These are phyloP conservation scores for Neopelma chrysocephalum DNA, from an alignment of 2,797 vertebrate genomes.

Conservation along the genomic window DNA sequence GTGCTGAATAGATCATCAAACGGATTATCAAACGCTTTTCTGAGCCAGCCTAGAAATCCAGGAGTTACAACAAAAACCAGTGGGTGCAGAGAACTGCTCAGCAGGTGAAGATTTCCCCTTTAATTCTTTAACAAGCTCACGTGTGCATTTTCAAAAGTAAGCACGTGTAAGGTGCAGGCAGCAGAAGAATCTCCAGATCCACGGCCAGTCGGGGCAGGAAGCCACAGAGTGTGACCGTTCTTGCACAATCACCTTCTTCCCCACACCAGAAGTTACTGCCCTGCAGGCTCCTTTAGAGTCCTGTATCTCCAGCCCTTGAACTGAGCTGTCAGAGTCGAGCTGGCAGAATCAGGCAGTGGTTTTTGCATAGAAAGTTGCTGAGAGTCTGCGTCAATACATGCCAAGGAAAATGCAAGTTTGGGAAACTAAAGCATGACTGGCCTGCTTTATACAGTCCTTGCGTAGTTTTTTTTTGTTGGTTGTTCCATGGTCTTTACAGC, in stretches of 20 bases:
- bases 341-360: not conserved
- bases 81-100: not conserved
- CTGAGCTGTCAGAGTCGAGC: not conserved
- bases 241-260: not conserved
- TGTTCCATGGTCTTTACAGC: not conserved
- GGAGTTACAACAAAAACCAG: rapidly evolving
- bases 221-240: rapidly evolving
- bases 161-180: rapidly evolving
- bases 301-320: not conserved
- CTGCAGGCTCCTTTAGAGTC: not conserved
- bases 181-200: not conserved
- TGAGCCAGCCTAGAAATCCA: not conserved
- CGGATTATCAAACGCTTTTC: no score
- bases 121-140: not conserved
- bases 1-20: not conserved
- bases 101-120: not conserved
- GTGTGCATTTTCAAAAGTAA: not conserved
- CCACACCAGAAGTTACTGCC: not conserved
- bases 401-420: not conserved
- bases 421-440: not conserved
- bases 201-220: not conserved
- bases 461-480: not conserved
- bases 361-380: not conserved
- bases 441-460: not conserved
- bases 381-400: rapidly evolving